Percentiles rank a stretch among this genome's conserved stretches.
Evolutionary conservation across 1,140 invertebrate genomes (phyloP).

Genomic region (Bombus impatiens): DNA sequence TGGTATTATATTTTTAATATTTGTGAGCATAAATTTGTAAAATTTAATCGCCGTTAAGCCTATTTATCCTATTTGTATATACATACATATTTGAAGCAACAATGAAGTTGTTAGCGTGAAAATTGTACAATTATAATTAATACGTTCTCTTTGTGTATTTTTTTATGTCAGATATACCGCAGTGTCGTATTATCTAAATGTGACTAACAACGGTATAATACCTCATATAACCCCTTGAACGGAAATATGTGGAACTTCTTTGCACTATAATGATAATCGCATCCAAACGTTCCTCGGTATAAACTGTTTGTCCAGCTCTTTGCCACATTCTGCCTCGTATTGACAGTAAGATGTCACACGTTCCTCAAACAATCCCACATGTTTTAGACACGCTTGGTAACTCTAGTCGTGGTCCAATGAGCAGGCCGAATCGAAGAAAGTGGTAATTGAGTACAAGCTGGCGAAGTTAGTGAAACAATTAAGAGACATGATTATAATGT

Average conservation of each 20-base stretch:
- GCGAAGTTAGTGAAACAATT: constrained; percentile 58
- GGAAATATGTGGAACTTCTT: constrained; percentile 69
- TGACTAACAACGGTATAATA: constrained; percentile 64
- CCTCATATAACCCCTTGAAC: constrained; percentile 58
- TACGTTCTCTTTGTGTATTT: neutral
- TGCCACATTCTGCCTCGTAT: constrained; percentile 64
- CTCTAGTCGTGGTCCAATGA: constrained; percentile 54
- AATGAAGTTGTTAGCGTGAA: neutral
- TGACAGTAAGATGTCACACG: constrained; percentile 73
- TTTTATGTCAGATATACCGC: neutral
- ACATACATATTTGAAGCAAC: neutral
- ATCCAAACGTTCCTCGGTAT: constrained; percentile 70
- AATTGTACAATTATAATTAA: neutral
- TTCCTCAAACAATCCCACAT: constrained; percentile 68
- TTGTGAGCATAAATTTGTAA: too few relatives aligned
- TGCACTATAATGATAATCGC: constrained; percentile 71
- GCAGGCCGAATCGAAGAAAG: constrained; percentile 52
- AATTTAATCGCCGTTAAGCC: neutral
- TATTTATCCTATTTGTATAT: neutral
- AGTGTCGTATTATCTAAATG: constrained; percentile 49
- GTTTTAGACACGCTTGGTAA: constrained; percentile 67
- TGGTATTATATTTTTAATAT: neutral
- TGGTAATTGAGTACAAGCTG: constrained; percentile 66
- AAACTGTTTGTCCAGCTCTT: constrained; percentile 72
- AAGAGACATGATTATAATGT: constrained; percentile 66